Evolutionary conservation across 2,113 vertebrate genomes (phyloP), one percentile per base, ranked within the genome.

Genomic region (Mirza zaza): DNA sequence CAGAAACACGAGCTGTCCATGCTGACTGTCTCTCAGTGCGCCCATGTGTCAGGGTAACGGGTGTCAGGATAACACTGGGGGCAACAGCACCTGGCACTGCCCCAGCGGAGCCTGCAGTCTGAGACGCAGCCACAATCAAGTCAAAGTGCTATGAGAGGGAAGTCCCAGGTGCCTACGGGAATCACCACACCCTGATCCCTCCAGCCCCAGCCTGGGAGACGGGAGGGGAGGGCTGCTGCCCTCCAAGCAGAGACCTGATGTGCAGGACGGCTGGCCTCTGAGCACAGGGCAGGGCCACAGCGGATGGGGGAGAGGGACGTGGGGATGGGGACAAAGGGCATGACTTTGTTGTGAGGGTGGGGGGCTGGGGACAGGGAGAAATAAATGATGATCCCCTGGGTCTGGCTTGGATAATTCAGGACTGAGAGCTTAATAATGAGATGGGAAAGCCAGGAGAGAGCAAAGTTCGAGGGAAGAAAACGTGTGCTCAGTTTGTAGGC

Each of bases 281-380:
- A 8, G 50, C 3, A 0, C 63, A 25, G n/a, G 36, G 36, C 65
- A n/a, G 36, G 50, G 36, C 14, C 36, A 45, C 0, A 8, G 29
- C 0, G 29, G 67, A 34, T 0, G 5, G 67, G 18, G 15, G 20
- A 4, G 17, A 29, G 45, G n/a, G 27, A 8, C 0, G 4, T 15
- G 8, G 50, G 50, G 75, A 20, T 7, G 32, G 65, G 50, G 8
- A 48, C 1, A 12, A 36, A 13, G 65, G 27, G 20, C 5, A 21
- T 12, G 20, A 11, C 50, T 23, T 61, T 68, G 42, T 11, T 50
- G 21, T 68, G 39, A 50, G 77, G 36, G 18, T 55, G 55, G 25
- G 23, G 21, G 20, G 3, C 18, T 5, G 52, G 42, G 34, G 25
- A 36, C 32, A 15, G 34, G 79, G 39, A 73, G 32, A 61, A 83